Conservation (phyloP, 2,797 vertebrate genomes). For the Heterohyrax brucei region DNA sequence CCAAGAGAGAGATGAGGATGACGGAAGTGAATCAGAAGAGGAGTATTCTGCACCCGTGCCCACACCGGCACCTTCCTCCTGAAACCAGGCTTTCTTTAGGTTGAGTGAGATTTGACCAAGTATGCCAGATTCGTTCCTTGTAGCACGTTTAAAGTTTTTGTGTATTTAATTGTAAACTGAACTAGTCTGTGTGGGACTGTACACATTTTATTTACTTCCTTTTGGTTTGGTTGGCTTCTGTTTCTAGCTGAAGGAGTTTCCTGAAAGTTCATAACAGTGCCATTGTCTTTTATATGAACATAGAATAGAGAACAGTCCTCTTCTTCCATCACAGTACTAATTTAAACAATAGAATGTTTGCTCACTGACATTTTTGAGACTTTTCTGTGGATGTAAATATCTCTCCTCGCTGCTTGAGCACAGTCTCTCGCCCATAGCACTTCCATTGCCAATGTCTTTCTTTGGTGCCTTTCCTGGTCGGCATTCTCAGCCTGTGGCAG, state of each 20-base stretch:
- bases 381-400: constrained; percentile 90
- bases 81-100: constrained; percentile 80
- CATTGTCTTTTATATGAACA: constrained; percentile 88
- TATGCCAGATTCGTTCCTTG: constrained; percentile 87
- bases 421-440: constrained; percentile 89
- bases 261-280: constrained; percentile 87
- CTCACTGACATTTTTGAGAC: constrained; percentile 88
- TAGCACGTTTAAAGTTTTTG: constrained; percentile 93
- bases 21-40: constrained; percentile 97
- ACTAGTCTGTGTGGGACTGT: constrained; percentile 94
- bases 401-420: constrained; percentile 90
- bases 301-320: constrained; percentile 87
- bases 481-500: constrained; percentile 94
- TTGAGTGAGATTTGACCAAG: constrained; percentile 61
- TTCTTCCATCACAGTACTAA: constrained; percentile 84
- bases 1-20: constrained; percentile 96
- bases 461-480: constrained; percentile 96
- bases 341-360: constrained; percentile 88
- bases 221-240: constrained; percentile 85
- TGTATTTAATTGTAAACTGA: constrained; percentile 94
- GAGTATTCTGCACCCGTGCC: constrained; percentile 95
- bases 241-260: constrained; percentile 86
- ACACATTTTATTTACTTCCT: constrained; percentile 87
- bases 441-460: constrained; percentile 92
- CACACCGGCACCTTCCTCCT: constrained; percentile 89